A percentile compares a stretch with the other conserved stretches of the same genome.
Conservation (phyloP, 2,888 invertebrate species). For the Ctena decussata region DNA sequence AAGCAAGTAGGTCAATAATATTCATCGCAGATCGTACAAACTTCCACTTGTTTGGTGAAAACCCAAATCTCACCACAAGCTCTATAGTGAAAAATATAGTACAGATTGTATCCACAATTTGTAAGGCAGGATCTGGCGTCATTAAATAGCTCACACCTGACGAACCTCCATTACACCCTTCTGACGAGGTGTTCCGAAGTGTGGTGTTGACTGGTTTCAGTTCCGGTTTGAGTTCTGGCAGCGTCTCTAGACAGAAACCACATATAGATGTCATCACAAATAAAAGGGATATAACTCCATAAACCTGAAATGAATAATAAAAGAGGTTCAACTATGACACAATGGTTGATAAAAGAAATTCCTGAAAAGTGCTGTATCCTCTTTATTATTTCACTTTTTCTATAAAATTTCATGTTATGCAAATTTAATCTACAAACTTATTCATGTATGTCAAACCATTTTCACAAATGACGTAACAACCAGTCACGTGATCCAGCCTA, state of each 20-base stretch:
- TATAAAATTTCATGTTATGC: too few relatives aligned
- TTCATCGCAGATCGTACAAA: conserved; percentile 84
- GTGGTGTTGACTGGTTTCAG: conserved; percentile 35
- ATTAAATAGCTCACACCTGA: conserved; percentile 65
- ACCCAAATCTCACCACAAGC: conserved; percentile 81
- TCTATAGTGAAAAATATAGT: conserved; percentile 85
- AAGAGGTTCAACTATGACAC: too few relatives aligned
- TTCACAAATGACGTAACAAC: too few relatives aligned
- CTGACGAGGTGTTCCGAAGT: conserved; percentile 49
- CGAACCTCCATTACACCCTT: conserved; percentile 64
- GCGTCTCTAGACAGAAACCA: conserved; percentile 85
- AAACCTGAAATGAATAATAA: conserved; percentile 75
- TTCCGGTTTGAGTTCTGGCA: conserved; percentile 77
- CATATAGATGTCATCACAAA: conserved; percentile 85
- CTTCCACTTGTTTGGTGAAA: conserved; percentile 80
- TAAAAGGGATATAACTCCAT: conserved; percentile 84
- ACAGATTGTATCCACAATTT: conserved; percentile 83
- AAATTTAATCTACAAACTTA: too few relatives aligned
- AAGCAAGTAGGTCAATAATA: conserved; percentile 84
- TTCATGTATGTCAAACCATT: too few relatives aligned
- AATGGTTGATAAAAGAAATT: too few relatives aligned
- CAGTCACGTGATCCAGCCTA: too few relatives aligned
- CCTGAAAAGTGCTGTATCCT: too few relatives aligned
- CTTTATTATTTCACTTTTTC: too few relatives aligned
- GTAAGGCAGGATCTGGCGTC: conserved; percentile 75